Conservation (phyloP, 2,797 vertebrate genomes). For the Neosilurus hyrtlii region DNA sequence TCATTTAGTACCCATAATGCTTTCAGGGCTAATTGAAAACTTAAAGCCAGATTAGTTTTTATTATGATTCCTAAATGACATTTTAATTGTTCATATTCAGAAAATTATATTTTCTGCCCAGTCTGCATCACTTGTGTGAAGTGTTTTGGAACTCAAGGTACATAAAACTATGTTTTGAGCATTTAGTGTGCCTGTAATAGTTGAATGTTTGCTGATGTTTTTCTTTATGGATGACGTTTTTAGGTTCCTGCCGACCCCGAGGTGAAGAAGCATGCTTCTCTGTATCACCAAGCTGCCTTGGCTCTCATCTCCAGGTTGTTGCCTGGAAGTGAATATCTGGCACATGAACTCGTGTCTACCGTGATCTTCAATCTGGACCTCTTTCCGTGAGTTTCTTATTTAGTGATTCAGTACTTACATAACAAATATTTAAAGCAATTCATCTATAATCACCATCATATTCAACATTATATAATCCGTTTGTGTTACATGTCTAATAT, state of each 20-base stretch:
- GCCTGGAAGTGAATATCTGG: slow-evolving; percentile 89
- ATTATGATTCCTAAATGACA: background rate
- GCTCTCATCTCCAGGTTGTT: slow-evolving; percentile 83
- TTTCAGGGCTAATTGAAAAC: background rate
- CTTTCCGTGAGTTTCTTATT: slow-evolving; percentile 79
- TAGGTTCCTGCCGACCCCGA: slow-evolving; percentile 75
- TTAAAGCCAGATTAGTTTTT: background rate
- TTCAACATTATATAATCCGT: background rate
- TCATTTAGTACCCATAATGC: background rate
- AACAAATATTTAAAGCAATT: background rate
- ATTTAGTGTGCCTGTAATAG: background rate
- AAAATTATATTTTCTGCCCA: background rate
- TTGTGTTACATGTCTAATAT: too few species aligned
- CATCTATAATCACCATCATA: background rate
- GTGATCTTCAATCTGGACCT: slow-evolving; percentile 86
- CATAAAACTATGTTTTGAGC: background rate
- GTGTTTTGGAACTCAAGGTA: background rate
- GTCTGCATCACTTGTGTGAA: background rate
- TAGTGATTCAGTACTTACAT: background rate
- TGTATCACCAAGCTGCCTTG: slow-evolving; percentile 85
- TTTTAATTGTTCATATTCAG: background rate
- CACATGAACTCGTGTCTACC: slow-evolving; percentile 79
- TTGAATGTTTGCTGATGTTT: background rate
- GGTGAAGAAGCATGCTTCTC: slow-evolving; percentile 70
- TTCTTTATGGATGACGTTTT: slow-evolving; percentile 25